Conservation (phyloP, 2,797 vertebrate species). For the Lagodon rhomboides region DNA sequence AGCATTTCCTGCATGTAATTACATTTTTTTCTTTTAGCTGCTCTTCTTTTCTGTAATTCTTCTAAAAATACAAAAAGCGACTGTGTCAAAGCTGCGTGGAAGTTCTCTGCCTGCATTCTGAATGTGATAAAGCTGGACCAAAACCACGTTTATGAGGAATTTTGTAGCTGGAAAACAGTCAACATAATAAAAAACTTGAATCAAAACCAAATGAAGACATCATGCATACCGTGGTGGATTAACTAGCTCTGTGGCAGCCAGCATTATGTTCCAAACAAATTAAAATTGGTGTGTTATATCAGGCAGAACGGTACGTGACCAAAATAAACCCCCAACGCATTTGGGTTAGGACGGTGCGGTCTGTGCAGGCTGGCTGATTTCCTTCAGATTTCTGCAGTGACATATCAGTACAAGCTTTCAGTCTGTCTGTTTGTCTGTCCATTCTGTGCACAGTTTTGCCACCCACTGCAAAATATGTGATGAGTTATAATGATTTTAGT, state of each 20-base stretch:
- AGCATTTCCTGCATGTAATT: background rate
- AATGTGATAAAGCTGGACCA: background rate
- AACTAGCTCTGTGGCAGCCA: constrained; percentile 24
- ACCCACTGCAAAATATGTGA: background rate
- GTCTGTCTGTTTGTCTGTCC: background rate
- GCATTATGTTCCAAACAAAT: constrained; percentile 22
- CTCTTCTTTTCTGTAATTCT: background rate
- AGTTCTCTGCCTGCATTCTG: background rate
- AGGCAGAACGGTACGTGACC: constrained; percentile 9
- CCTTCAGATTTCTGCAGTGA: background rate
- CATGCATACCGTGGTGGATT: constrained; percentile 31
- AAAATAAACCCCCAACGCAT: constrained; percentile 13
- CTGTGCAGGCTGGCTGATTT: constrained; percentile 5
- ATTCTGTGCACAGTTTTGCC: background rate
- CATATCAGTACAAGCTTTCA: background rate
- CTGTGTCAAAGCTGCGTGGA: background rate
- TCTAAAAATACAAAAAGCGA: background rate
- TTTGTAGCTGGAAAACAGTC: constrained; percentile 29
- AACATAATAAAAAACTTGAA: constrained; percentile 44
- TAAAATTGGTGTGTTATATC: constrained; percentile 22
- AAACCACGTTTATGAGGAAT: background rate
- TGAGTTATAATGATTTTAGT: constrained; percentile 3
- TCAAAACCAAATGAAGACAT: constrained; percentile 45
- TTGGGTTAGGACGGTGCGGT: background rate
- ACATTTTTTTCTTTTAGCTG: background rate